phyloP scores from a whole-genome alignment of 2,113 vertebrate genomes.

The Parotia lawesii region DNA sequence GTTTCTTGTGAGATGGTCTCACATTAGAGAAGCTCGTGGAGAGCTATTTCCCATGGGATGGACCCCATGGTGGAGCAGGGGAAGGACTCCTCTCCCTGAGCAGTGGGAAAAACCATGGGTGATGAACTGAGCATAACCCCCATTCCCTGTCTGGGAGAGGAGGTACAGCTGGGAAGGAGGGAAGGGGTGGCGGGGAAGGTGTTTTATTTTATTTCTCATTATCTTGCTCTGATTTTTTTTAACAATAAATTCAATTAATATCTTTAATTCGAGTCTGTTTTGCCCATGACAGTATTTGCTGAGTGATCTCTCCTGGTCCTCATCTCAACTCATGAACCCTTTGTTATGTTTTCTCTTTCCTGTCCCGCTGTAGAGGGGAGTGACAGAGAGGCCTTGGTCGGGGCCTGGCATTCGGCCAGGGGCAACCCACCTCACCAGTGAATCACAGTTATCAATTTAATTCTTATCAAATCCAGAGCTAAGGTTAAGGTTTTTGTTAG shows the following conservation, averaged over 20 bases:
- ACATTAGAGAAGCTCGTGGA: neutral
- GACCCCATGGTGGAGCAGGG: neutral
- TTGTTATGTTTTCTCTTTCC: neutral
- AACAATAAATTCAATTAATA: neutral
- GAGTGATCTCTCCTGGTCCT: neutral
- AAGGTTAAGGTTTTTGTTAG: neutral
- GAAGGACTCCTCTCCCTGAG: neutral
- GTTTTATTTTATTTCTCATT: neutral
- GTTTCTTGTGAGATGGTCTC: neutral
- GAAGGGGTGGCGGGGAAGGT: fast-evolving
- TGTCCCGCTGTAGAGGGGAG: neutral
- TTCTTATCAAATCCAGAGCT: neutral
- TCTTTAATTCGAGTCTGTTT: neutral
- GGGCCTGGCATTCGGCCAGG: neutral
- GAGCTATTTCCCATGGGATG: neutral
- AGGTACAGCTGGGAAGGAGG: neutral
- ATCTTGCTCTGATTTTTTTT: neutral
- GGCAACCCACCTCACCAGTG: neutral
- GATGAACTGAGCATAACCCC: neutral
- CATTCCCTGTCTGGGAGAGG: neutral
- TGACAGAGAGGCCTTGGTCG: neutral
- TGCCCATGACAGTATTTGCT: neutral
- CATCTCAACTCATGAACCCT: neutral
- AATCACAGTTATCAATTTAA: neutral
- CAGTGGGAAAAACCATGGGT: neutral